These are phyloP conservation scores for Aphidius gifuensis DNA, from an alignment of 1,140 invertebrate species.

Conservation along the genomic window DNA sequence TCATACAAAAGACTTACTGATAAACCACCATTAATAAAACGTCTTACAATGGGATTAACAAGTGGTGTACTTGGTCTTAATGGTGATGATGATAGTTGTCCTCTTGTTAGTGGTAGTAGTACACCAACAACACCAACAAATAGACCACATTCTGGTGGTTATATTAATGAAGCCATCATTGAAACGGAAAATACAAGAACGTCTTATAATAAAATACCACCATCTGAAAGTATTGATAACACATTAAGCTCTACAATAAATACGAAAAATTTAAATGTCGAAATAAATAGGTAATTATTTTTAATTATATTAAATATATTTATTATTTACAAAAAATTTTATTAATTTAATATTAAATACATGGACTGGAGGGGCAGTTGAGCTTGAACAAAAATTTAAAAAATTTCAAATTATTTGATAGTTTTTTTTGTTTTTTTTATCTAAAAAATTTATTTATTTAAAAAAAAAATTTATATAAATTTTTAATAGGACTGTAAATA, in stretches of 20 bases:
- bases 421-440: too few relatives aligned
- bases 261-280: conserved; percentile 57
- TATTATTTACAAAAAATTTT: conserved; percentile 12
- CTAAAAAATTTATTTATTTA: too few relatives aligned
- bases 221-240: conserved; percentile 53
- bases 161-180: conserved; percentile 70
- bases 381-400: too few relatives aligned
- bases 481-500: too few relatives aligned
- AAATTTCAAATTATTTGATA: too few relatives aligned
- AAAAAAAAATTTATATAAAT: too few relatives aligned
- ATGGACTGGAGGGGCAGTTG: too few relatives aligned
- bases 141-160: conserved; percentile 67
- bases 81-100: conserved; percentile 62
- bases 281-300: conserved; percentile 53
- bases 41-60: conserved; percentile 68
- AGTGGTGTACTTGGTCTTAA: conserved; percentile 50
- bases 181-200: conserved; percentile 48
- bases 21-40: conserved; percentile 79
- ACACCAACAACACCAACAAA: conserved; percentile 59
- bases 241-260: conserved; percentile 53
- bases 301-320: conserved; percentile 1
- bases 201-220: conserved; percentile 51
- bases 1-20: conserved; percentile 77
- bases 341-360: conserved; percentile 2
- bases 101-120: conserved; percentile 58